Evolutionary conservation across 53 echinoderm and acorn worm species (phyloP).

Genomic region (Paracentrotus lividus): DNA sequence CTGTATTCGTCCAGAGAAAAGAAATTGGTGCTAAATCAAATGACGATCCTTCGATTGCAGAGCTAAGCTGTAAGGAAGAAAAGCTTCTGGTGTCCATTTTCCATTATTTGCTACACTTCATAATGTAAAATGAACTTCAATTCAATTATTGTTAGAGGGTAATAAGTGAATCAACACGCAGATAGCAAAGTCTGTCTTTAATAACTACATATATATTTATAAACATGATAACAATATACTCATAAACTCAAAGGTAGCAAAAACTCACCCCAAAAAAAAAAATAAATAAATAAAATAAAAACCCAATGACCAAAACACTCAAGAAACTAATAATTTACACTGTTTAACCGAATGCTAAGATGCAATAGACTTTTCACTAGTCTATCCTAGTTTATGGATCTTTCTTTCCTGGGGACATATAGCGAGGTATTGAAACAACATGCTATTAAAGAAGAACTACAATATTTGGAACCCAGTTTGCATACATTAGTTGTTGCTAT

Average conservation of each 20-base stretch:
- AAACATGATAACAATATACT: too few species aligned
- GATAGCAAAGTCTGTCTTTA: constrained; percentile 13
- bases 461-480: too few species aligned
- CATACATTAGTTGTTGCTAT: too few species aligned
- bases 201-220: too few species aligned
- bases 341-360: not conserved
- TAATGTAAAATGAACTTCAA: not conserved
- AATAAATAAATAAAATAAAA: not conserved
- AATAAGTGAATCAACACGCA: not conserved
- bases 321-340: not conserved
- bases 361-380: not conserved
- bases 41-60: not conserved
- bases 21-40: not conserved
- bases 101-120: not conserved
- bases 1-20: not conserved
- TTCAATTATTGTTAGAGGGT: not conserved
- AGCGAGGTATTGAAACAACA: too few species aligned
- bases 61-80: not conserved
- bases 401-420: too few species aligned
- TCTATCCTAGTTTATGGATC: not conserved
- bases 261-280: not conserved
- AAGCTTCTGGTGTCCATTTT: not conserved
- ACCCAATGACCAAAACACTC: not conserved
- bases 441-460: too few species aligned
- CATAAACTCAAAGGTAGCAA: not conserved